These are phyloP conservation scores for Hypselothyrea guttata DNA, from an alignment of 2,888 invertebrate genomes.

Conservation along the genomic window DNA sequence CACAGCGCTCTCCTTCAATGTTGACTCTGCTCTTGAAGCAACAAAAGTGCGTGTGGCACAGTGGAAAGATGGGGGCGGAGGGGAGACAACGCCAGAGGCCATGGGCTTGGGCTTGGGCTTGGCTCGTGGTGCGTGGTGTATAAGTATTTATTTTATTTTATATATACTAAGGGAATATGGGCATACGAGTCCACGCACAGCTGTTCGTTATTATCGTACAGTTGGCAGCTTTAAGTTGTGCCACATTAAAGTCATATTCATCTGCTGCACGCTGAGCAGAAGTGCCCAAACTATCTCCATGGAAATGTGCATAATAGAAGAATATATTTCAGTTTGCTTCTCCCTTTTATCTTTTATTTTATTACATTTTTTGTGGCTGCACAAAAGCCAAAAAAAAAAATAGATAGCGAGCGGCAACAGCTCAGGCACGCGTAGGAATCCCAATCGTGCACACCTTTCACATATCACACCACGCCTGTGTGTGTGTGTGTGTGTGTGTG, in stretches of 20 bases:
- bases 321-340: conserved; percentile 25
- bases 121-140: not conserved
- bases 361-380: conserved; percentile 45
- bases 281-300: conserved; percentile 34
- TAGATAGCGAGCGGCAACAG: conserved; percentile 9
- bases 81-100: not conserved
- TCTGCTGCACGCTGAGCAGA: conserved; percentile 17
- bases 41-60: conserved; percentile 45
- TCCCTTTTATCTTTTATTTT: no score
- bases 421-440: conserved; percentile 17
- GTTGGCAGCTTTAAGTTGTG: conserved; percentile 22
- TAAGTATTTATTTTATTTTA: not conserved
- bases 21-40: conserved; percentile 44
- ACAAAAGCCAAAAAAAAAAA: conserved; percentile 25
- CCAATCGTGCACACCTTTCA: conserved; percentile 17
- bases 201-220: conserved; percentile 32
- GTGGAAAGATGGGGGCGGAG: not conserved
- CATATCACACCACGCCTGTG: not conserved
- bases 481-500: not conserved
- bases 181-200: conserved; percentile 10
- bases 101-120: no score
- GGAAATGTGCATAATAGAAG: conserved; percentile 37
- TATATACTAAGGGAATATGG: conserved; percentile 2
- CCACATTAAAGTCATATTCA: conserved; percentile 28
- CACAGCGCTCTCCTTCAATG: conserved; percentile 14